A percentile compares a stretch with the other conserved stretches of the same genome.
Conservation (phyloP, 2,113 vertebrate species). For the Centropus unirufus region DNA sequence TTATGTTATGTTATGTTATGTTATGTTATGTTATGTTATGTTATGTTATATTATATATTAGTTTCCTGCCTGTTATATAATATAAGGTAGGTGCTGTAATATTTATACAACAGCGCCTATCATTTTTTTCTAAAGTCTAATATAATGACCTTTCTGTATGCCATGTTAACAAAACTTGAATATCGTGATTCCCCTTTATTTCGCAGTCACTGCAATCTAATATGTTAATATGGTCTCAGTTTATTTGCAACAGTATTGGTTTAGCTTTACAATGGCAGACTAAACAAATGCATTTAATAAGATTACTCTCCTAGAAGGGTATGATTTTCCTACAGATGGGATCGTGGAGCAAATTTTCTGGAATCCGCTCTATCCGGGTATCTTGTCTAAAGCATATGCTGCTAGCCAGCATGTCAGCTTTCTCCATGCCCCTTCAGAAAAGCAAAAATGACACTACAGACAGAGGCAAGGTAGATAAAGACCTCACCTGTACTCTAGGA, state of each 20-base stretch:
- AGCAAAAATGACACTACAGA: background rate
- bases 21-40: no score
- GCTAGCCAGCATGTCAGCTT: background rate
- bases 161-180: background rate
- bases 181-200: background rate
- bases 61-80: no score
- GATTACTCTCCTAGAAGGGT: background rate
- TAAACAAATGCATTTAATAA: slow-evolving; percentile 13
- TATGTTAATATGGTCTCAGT: background rate
- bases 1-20: no score
- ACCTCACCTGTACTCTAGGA: background rate
- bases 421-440: background rate
- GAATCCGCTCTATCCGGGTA: accelerated
- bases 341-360: slow-evolving; percentile 1
- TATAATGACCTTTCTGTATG: background rate
- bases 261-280: background rate
- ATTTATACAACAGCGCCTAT: background rate
- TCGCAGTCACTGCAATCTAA: background rate
- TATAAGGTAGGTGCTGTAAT: background rate
- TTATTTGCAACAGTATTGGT: slow-evolving; percentile 21
- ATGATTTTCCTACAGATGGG: background rate
- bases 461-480: background rate
- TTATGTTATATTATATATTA: no score
- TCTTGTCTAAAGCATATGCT: background rate
- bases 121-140: background rate